Conservation (phyloP, 2,113 vertebrate species). For the Gila orcuttii region DNA sequence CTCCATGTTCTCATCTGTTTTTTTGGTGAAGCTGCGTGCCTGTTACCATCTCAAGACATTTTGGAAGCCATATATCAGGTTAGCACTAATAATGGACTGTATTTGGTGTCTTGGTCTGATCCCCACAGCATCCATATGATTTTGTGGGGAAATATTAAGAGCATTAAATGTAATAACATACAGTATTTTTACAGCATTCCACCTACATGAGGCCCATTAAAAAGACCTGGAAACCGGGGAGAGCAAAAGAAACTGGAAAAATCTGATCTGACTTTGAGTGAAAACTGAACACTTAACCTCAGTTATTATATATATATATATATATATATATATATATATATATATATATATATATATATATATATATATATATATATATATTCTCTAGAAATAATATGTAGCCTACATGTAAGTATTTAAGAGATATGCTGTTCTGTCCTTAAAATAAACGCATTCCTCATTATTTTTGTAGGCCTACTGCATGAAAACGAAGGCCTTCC, state of each 20-base stretch:
- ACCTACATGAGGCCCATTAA: slow-evolving; percentile 52
- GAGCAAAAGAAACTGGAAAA: slow-evolving; percentile 46
- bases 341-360: too few species aligned
- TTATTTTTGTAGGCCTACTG: neutral
- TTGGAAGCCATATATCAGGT: slow-evolving; percentile 81
- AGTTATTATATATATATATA: too few species aligned
- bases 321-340: too few species aligned
- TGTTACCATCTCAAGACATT: slow-evolving; percentile 72
- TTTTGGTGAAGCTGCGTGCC: slow-evolving; percentile 85
- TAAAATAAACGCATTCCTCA: neutral
- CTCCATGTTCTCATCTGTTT: slow-evolving; percentile 84
- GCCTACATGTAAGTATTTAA: slow-evolving; percentile 12
- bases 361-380: too few species aligned
- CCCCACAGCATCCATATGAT: neutral
- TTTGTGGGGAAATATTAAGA: neutral
- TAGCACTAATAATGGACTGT: slow-evolving; percentile 52
- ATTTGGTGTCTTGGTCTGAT: neutral
- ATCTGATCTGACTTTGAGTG: slow-evolving; percentile 42
- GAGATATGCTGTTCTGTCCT: neutral
- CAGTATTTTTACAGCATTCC: slow-evolving; percentile 58
- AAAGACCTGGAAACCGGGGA: slow-evolving; percentile 36
- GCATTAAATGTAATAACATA: neutral
- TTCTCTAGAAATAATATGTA: neutral
- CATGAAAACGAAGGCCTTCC: neutral
- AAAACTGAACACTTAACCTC: neutral